Evolutionary conservation across 2,888 invertebrate genomes (phyloP).

Genomic region (Petrophora chlorosata): DNA sequence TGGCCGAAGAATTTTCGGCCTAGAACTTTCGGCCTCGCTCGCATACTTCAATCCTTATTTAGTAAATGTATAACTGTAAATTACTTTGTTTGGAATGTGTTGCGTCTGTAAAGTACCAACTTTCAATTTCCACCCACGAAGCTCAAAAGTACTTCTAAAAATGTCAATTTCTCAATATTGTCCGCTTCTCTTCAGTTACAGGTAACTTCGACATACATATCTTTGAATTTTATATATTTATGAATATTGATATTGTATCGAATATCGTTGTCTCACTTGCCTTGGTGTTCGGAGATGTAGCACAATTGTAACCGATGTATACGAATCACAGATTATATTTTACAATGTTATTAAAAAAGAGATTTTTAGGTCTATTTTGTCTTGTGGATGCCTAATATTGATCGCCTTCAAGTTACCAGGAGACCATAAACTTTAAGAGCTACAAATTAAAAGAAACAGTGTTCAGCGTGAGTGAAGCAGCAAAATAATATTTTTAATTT

Average conservation of each 20-base stretch:
- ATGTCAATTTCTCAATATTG: constrained; percentile 71
- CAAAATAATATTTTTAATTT: constrained; percentile 44
- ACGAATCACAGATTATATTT: constrained; percentile 80
- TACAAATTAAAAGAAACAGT: constrained; percentile 30
- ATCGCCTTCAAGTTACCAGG: constrained; percentile 71
- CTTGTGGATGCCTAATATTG: constrained; percentile 65
- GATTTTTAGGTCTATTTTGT: constrained; percentile 81
- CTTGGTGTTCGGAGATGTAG: constrained; percentile 81
- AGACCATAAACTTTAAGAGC: constrained; percentile 59
- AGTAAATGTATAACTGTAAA: constrained; percentile 41
- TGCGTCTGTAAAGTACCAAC: constrained; percentile 62
- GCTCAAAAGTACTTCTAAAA: constrained; percentile 75
- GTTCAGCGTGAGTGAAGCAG: constrained; percentile 30
- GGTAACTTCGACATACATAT: constrained; percentile 74
- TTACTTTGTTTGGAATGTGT: constrained; percentile 53
- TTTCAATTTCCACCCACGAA: constrained; percentile 55
- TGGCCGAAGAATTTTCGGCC: constrained; percentile 19
- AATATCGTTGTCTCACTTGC: constrained; percentile 75
- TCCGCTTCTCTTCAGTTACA: constrained; percentile 72
- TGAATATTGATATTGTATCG: constrained; percentile 61
- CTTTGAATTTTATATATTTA: constrained; percentile 75
- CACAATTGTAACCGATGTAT: constrained; percentile 84
- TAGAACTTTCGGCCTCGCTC: constrained; percentile 26
- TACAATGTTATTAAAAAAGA: constrained; percentile 78
- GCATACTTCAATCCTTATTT: constrained; percentile 34